phyloP scores from a whole-genome alignment of 1,140 invertebrate genomes.

The Lysiphlebus fabarum region DNA sequence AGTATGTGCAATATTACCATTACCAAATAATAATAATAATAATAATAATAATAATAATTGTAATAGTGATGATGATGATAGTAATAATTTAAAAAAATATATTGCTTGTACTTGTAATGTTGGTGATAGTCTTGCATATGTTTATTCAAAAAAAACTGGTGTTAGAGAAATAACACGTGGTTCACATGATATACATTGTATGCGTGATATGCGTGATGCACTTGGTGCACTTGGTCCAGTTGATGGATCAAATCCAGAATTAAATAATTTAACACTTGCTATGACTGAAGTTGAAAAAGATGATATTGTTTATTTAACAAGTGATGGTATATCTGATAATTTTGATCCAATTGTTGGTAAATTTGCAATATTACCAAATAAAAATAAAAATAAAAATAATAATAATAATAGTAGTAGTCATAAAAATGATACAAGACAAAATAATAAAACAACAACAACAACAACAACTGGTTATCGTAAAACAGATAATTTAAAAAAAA shows the following conservation, averaged over 20 bases:
- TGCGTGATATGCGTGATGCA: conserved; percentile 89
- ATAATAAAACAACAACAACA: too few relatives aligned
- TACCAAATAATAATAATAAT: conserved; percentile 42
- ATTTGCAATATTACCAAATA: conserved; percentile 67
- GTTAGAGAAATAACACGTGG: conserved; percentile 58
- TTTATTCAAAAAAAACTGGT: conserved; percentile 67
- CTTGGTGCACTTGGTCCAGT: conserved; percentile 87
- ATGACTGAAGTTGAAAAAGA: conserved; percentile 80
- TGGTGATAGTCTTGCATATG: conserved; percentile 85
- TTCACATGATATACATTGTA: conserved; percentile 85
- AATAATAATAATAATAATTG: conserved; percentile 38
- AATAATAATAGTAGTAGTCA: too few relatives aligned
- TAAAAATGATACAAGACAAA: neutral
- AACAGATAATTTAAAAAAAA: conserved; percentile 35
- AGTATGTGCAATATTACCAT: conserved; percentile 72
- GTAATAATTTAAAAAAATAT: conserved; percentile 57
- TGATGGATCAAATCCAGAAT: conserved; percentile 82
- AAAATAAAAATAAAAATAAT: conserved; percentile 1
- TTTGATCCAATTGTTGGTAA: conserved; percentile 93
- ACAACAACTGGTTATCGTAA: conserved; percentile 42
- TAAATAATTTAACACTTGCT: conserved; percentile 86
- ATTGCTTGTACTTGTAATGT: conserved; percentile 89
- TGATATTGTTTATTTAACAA: conserved; percentile 86
- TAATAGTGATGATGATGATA: conserved; percentile 38
- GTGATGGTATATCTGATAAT: conserved; percentile 91